Conservation (phyloP, 2,113 vertebrate species). For the Urocitellus parryii region DNA sequence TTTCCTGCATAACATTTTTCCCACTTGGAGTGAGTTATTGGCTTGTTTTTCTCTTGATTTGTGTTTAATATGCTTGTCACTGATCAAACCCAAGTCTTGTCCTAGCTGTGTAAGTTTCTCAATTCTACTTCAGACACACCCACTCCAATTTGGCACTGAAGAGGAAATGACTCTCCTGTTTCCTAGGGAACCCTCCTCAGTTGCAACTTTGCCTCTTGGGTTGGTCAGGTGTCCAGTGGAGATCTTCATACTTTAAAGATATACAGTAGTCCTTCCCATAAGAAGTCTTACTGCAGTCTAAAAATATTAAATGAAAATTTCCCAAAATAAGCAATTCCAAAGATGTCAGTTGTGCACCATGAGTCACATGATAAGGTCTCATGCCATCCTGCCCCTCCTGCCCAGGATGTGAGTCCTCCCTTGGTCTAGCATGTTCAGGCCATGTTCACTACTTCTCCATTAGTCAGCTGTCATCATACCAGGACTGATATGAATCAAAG, state of each 20-base stretch:
- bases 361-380: too few species aligned
- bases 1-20: background rate
- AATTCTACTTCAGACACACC: background rate
- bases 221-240: background rate
- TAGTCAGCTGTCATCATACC: background rate
- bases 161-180: background rate
- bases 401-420: background rate
- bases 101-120: background rate
- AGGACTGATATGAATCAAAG: background rate
- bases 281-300: too few species aligned
- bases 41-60: background rate
- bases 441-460: background rate
- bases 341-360: background rate
- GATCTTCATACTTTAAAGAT: background rate
- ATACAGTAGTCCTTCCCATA: too few species aligned
- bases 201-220: background rate
- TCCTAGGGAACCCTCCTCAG: background rate
- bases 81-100: background rate
- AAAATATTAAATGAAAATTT: background rate
- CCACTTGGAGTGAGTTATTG: background rate
- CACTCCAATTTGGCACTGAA: background rate
- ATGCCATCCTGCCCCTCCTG: background rate
- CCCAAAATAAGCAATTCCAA: background rate
- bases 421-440: too few species aligned
- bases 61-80: background rate